These are phyloP conservation scores for Lagocephalus sceleratus DNA, from an alignment of 2,797 vertebrate genomes.

Conservation along the genomic window DNA sequence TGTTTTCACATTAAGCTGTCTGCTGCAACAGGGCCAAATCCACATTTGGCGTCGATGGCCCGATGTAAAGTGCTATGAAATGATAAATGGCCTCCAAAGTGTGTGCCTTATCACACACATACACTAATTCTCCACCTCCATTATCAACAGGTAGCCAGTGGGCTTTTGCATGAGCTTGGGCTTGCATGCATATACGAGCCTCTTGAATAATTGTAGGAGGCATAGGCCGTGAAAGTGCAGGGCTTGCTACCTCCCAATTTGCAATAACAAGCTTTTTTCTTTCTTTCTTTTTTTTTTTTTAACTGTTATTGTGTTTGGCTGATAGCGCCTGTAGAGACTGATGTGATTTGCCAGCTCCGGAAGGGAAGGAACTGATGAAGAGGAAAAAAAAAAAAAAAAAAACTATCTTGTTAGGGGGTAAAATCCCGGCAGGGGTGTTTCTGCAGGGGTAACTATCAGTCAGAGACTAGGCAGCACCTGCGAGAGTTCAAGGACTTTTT, in stretches of 20 bases:
- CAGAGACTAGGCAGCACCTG: conserved; percentile 54
- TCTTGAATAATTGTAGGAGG: conserved; percentile 58
- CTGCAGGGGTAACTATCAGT: conserved; percentile 62
- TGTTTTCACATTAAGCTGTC: conserved; percentile 41
- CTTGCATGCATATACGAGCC: conserved; percentile 51
- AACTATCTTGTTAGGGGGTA: conserved; percentile 39
- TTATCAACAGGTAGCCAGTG: conserved; percentile 36
- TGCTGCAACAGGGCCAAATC: conserved; percentile 20
- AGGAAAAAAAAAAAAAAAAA: conserved; percentile 12
- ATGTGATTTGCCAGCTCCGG: conserved; percentile 47
- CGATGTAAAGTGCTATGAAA: conserved; percentile 7
- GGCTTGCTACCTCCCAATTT: conserved; percentile 51
- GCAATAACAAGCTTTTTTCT: conserved; percentile 59
- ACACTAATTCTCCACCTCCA: neutral
- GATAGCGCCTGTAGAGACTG: conserved; percentile 42
- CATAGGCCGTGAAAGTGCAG: conserved; percentile 53
- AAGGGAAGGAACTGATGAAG: conserved; percentile 19
- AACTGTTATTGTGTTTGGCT: conserved; percentile 59
- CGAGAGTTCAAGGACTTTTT: conserved; percentile 17
- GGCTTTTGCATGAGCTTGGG: conserved; percentile 51
- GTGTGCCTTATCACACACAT: neutral
- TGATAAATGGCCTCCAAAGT: conserved; percentile 19
- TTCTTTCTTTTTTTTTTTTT: too few relatives aligned
- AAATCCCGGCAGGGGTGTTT: conserved; percentile 48
- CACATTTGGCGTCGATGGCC: conserved; percentile 24